These are phyloP conservation scores for Poeciliopsis infans DNA, from an alignment of 2,797 vertebrate species.

Conservation along the genomic window DNA sequence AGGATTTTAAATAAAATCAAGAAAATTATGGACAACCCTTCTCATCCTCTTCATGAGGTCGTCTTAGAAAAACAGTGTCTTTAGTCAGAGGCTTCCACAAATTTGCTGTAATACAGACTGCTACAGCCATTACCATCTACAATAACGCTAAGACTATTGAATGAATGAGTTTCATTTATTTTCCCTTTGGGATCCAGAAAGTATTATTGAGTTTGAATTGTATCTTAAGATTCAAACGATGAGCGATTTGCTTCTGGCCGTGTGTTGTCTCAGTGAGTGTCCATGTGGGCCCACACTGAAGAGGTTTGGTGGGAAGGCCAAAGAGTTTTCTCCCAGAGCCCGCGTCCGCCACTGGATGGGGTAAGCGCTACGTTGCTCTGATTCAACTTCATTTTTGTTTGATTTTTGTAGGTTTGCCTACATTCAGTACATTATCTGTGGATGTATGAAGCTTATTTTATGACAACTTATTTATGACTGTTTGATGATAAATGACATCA, in stretches of 20 bases:
- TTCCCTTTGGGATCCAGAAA: no score
- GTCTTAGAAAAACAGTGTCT: no score
- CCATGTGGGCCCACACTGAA: slow-evolving; percentile 91
- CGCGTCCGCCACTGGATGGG: slow-evolving; percentile 95
- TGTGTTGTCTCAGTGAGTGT: slow-evolving; percentile 85
- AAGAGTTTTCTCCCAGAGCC: slow-evolving; percentile 91
- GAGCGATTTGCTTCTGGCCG: background rate
- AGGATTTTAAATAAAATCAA: no score
- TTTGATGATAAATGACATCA: background rate
- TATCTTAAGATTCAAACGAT: background rate
- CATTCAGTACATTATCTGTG: background rate
- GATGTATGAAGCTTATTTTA: background rate
- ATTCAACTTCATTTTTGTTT: background rate
- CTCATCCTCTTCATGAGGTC: no score
- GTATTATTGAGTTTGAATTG: background rate
- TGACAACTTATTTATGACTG: background rate
- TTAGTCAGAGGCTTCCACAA: no score
- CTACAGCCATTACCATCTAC: no score
- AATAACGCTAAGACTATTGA: no score
- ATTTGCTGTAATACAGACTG: no score
- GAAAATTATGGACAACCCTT: no score
- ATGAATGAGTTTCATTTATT: no score
- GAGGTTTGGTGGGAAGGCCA: slow-evolving; percentile 95
- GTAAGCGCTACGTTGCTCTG: slow-evolving; percentile 66
- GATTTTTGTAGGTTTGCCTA: background rate